phyloP scores from a whole-genome alignment of 2,888 invertebrate species.

The Spisula solida region DNA sequence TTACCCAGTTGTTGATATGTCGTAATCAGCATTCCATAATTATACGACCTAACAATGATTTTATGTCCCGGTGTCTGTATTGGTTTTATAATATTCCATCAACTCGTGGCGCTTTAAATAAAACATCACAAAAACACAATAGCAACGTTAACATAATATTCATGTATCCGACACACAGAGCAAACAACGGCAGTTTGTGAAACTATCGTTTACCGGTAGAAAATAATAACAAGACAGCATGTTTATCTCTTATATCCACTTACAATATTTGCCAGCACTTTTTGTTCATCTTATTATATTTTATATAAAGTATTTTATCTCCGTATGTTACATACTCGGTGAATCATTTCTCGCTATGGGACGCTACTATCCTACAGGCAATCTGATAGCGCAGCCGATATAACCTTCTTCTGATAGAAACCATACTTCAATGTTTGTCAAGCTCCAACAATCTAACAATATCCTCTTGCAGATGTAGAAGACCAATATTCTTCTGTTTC shows the following conservation, averaged over 20 bases:
- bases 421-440: constrained; percentile 7
- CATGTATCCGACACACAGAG: background rate
- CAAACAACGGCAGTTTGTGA: background rate
- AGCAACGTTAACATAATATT: background rate
- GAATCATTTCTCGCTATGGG: background rate
- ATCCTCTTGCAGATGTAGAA: background rate
- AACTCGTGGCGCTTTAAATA: background rate
- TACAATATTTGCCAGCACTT: background rate
- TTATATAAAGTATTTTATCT: constrained; percentile 1
- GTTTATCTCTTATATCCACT: background rate
- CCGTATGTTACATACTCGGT: background rate
- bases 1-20: constrained; percentile 2
- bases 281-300: background rate
- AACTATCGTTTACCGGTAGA: background rate
- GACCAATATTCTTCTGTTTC: background rate
- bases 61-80: background rate
- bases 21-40: background rate
- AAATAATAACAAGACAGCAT: background rate
- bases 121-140: background rate
- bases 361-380: background rate
- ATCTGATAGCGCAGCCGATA: background rate
- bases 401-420: background rate
- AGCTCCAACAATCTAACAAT: background rate
- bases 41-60: background rate
- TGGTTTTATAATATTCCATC: background rate